These are phyloP conservation scores for Yponomeuta cagnagella DNA, from an alignment of 2,888 invertebrate species.

Conservation along the genomic window DNA sequence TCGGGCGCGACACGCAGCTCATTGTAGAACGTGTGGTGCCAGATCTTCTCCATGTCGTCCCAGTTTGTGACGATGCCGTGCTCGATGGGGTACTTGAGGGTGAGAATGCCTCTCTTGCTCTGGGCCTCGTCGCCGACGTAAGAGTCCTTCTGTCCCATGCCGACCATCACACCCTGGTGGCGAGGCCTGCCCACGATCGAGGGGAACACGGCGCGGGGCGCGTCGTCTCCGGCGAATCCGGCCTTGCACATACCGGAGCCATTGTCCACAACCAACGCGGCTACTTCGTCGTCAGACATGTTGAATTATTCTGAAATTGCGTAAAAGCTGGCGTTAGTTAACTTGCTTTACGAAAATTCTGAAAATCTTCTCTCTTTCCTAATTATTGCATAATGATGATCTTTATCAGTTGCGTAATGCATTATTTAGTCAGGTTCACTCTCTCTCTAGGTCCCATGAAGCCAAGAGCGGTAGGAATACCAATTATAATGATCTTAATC, in stretches of 20 bases:
- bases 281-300: slow-evolving; percentile 81
- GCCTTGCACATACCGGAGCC: slow-evolving; percentile 99
- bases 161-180: slow-evolving; percentile 97
- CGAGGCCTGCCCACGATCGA: slow-evolving; percentile 96
- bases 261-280: slow-evolving; percentile 96
- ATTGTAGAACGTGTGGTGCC: slow-evolving; percentile 99
- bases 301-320: slow-evolving; percentile 58
- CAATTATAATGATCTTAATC: background rate
- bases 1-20: slow-evolving; percentile 96
- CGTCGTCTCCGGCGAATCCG: slow-evolving; percentile 97
- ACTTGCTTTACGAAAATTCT: slow-evolving; percentile 19
- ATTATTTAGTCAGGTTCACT: background rate
- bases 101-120: slow-evolving; percentile 96
- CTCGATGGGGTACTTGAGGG: slow-evolving; percentile 96
- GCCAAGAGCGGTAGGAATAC: background rate
- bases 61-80: slow-evolving; percentile 98
- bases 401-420: background rate
- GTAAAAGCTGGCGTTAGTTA: background rate
- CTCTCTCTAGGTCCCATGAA: background rate
- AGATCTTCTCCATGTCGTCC: slow-evolving; percentile 99
- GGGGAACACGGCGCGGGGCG: slow-evolving; percentile 96
- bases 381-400: background rate
- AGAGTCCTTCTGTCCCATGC: slow-evolving; percentile 98
- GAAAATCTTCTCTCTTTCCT: background rate
- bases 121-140: slow-evolving; percentile 98